These are phyloP conservation scores for Potamarius usumacintae DNA, from an alignment of 2,113 vertebrate species.

Conservation along the genomic window DNA sequence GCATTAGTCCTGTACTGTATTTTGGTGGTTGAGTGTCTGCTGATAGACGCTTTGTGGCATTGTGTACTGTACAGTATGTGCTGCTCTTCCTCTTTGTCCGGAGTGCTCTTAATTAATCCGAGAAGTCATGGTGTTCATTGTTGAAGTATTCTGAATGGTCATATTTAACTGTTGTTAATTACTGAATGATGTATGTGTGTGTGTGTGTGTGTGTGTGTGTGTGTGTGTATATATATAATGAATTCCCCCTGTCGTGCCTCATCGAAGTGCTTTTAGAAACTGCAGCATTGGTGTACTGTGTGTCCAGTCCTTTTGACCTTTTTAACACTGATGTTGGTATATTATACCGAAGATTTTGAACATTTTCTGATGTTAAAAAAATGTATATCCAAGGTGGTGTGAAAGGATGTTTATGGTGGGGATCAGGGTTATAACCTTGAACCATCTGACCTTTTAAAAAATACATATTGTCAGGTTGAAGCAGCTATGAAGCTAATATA, in stretches of 20 bases:
- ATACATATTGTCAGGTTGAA: background rate
- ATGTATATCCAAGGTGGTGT: background rate
- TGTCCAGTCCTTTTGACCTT: constrained; percentile 2
- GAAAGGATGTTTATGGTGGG: background rate
- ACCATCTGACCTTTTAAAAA: background rate
- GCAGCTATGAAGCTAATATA: background rate
- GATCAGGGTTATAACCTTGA: background rate
- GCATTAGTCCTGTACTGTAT: background rate
- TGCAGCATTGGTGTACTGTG: constrained; percentile 36
- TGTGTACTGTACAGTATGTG: background rate
- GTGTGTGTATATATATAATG: background rate
- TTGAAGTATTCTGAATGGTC: background rate
- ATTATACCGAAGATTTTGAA: background rate
- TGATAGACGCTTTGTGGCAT: background rate
- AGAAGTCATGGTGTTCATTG: background rate
- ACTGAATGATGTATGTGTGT: background rate
- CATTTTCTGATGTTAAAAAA: background rate
- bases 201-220: background rate
- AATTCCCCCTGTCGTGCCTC: constrained; percentile 55
- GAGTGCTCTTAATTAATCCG: background rate
- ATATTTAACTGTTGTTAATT: background rate
- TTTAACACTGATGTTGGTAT: constrained; percentile 22
- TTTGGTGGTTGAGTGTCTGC: background rate
- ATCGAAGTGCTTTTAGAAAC: constrained; percentile 55
- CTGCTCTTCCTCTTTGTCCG: background rate